These are phyloP conservation scores for Callipepla squamata DNA, from an alignment of 2,113 vertebrate genomes.

Conservation along the genomic window DNA sequence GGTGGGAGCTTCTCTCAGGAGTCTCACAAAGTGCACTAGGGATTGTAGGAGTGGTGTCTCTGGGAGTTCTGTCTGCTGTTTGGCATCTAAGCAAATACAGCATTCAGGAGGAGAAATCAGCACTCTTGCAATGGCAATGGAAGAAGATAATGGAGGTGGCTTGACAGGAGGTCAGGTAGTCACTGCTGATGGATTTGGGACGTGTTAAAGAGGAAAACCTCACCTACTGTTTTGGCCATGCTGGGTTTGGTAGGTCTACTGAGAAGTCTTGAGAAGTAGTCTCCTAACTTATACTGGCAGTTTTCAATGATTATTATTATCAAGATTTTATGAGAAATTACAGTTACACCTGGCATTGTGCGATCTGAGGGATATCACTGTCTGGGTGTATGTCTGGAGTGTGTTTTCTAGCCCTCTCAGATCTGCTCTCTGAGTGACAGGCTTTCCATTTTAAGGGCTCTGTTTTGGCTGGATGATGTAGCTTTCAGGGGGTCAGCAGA, in stretches of 20 bases:
- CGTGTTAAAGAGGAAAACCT: not conserved
- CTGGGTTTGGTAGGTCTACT: not conserved
- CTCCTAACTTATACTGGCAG: not conserved
- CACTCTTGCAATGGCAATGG: not conserved
- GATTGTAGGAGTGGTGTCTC: not conserved
- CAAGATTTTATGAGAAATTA: not conserved
- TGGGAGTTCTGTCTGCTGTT: not conserved
- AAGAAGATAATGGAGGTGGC: not conserved
- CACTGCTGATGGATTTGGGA: not conserved
- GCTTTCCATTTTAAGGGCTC: not conserved
- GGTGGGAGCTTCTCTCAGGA: not conserved
- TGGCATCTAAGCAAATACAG: not conserved
- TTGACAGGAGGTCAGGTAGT: not conserved
- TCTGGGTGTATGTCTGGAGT: not conserved
- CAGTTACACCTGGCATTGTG: not conserved
- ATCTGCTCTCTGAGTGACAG: not conserved
- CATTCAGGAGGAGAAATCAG: not conserved
- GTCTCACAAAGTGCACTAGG: too few relatives aligned
- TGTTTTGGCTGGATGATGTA: not conserved
- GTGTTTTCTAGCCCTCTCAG: not conserved
- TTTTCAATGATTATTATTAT: not conserved
- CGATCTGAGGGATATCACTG: not conserved
- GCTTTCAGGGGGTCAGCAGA: not conserved
- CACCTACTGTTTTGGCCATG: rapidly evolving
- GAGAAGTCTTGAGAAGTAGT: not conserved